Conservation (phyloP, 2,797 vertebrate genomes). For the Sparidentex hasta region DNA sequence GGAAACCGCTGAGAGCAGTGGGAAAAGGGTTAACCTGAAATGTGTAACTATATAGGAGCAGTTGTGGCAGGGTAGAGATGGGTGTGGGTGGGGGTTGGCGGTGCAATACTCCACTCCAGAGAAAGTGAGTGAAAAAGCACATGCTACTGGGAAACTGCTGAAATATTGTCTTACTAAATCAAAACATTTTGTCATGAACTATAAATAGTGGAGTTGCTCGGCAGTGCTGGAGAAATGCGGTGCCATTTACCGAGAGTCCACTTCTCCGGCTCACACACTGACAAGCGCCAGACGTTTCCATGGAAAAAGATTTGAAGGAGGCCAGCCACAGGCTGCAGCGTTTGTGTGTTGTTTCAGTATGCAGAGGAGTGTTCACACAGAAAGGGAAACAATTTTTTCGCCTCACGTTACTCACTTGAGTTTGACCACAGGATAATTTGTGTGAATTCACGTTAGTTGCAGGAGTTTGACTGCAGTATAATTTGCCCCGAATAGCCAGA, state of each 20-base stretch:
- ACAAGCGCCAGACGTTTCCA: constrained; percentile 85
- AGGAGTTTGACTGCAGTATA: too few species aligned
- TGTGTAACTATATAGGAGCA: constrained; percentile 53
- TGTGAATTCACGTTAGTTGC: too few species aligned
- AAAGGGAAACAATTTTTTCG: too few species aligned
- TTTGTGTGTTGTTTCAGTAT: constrained; percentile 67
- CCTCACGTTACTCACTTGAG: too few species aligned
- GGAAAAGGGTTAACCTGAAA: constrained; percentile 69
- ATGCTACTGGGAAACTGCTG: constrained; percentile 83
- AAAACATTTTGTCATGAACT: constrained; percentile 84
- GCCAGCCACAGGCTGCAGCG: constrained; percentile 72
- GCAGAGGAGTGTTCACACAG: constrained; percentile 47
- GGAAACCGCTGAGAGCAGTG: constrained; percentile 48
- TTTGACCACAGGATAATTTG: too few species aligned
- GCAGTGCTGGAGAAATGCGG: constrained; percentile 78
- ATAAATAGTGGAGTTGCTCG: constrained; percentile 84
- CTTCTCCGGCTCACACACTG: constrained; percentile 74
- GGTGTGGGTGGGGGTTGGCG: constrained; percentile 59
- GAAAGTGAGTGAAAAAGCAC: constrained; percentile 84
- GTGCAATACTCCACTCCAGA: constrained; percentile 55
- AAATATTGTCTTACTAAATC: constrained; percentile 87
- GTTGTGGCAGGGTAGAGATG: constrained; percentile 3
- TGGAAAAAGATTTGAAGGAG: constrained; percentile 82
- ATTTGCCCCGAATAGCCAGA: too few species aligned
- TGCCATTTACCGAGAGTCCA: constrained; percentile 73